phyloP scores from a whole-genome alignment of 2,797 vertebrate genomes.

The Aulostomus chinensis region DNA sequence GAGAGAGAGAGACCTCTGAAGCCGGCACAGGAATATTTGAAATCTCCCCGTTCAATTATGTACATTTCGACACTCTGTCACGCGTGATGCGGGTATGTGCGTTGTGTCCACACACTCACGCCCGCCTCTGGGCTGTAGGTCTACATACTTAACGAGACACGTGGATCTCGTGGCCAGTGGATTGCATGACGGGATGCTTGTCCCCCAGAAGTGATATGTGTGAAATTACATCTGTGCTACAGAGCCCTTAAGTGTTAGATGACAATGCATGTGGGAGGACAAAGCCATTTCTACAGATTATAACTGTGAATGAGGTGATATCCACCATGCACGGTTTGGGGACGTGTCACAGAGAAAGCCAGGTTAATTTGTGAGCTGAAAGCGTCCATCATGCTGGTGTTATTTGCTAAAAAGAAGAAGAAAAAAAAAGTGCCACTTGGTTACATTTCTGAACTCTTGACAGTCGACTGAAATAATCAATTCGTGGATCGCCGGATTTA shows the following conservation, averaged over 20 bases:
- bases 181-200: constrained; percentile 40
- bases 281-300: constrained; percentile 61
- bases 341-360: too few species aligned
- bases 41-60: constrained; percentile 11
- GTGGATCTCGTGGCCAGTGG: constrained; percentile 25
- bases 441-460: too few species aligned
- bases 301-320: constrained; percentile 43
- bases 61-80: too few species aligned
- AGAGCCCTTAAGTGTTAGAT: constrained; percentile 51
- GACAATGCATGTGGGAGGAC: constrained; percentile 28
- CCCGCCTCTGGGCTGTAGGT: background rate
- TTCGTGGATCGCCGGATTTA: too few species aligned
- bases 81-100: too few species aligned
- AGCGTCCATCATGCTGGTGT: too few species aligned
- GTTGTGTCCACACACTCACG: too few species aligned
- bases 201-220: constrained; percentile 47
- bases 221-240: constrained; percentile 60
- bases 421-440: too few species aligned
- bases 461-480: too few species aligned
- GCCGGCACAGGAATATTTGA: constrained; percentile 16
- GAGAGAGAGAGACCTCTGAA: constrained; percentile 18
- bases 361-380: too few species aligned
- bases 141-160: constrained; percentile 20
- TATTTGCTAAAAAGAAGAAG: too few species aligned
- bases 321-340: too few species aligned